Evolutionary conservation across 2,888 invertebrate species (phyloP), one percentile per base, ranked within the genome.

Genomic region (Conus canariensis): DNA sequence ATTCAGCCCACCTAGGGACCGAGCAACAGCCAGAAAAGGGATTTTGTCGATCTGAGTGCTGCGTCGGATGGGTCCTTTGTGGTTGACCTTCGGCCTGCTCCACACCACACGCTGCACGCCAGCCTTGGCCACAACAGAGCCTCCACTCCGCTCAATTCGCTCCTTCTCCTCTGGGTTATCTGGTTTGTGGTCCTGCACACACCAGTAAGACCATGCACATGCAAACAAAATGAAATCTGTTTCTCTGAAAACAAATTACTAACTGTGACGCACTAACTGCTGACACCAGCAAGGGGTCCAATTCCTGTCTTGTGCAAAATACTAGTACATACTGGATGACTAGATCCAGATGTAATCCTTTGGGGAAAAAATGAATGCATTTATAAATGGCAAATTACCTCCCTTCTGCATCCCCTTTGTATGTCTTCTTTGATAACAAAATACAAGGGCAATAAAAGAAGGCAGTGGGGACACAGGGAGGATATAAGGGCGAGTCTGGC

Each of bases 71-170:
- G 99, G 99, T 0, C 99, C 99, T 95, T 97, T 97, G 95, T 98
- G 98, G 16, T 93, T 93, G 59, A 93, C 91, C 88, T 95, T 95
- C 12, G 99, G 99, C 94, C 99, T 97, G 96, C 98, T 98, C 99
- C 99, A 99, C 0, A 99, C 99, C 0, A 99, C 99, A 82, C 99
- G 97, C 0, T 98, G 98, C 0, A 99, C 99, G 1, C 99, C 99
- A 91, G 97, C 97, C 96, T 98, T 98, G 87, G 97, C 96, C 95
- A 98, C 97, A 87, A 98, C 97, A 93, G 96, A 94, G 64, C 97
- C 96, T 12, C 97, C 97, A 92, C 96, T 96, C 82, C 95, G 95
- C 93, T 97, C 97, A 93, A 99, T 99, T 85, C 99, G 97, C 60
- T 97, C 97, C 96, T 98, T 98, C 97, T 99, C 99, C 10, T 97